Conservation (phyloP, 1,140 invertebrate genomes). For the Amphibalanus amphitrite region DNA sequence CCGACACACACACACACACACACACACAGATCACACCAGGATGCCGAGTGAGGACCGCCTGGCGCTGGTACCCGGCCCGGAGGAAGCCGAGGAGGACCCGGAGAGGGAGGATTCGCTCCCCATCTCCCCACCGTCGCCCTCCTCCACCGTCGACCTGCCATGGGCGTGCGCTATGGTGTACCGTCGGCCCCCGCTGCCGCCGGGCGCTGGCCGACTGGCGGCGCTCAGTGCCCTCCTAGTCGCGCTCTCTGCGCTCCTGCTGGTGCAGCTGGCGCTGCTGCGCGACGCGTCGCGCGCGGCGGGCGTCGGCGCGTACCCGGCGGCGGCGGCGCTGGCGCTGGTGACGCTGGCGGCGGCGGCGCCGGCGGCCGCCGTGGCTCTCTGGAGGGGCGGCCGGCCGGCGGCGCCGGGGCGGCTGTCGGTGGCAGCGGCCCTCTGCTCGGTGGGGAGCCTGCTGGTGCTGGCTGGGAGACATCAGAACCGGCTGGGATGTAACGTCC, state of each 20-base stretch:
- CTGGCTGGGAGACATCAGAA: conserved; percentile 30
- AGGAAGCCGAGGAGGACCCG: no score
- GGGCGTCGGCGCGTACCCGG: conserved; percentile 17
- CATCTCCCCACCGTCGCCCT: no score
- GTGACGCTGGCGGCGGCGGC: conserved; percentile 19
- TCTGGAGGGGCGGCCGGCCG: conserved; percentile 12
- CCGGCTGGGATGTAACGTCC: conserved; percentile 14
- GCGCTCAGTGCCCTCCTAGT: no score
- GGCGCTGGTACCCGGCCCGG: no score
- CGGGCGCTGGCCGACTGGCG: no score
- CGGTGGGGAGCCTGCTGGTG: conserved; percentile 27
- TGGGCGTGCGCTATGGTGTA: no score
- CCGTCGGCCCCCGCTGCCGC: no score
- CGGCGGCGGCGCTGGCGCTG: conserved; percentile 13
- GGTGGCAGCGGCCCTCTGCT: conserved; percentile 22
- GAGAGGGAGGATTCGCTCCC: no score
- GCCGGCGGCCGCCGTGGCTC: conserved; percentile 21
- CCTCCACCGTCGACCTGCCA: no score
- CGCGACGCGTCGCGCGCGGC: conserved; percentile 24
- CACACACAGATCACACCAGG: no score
- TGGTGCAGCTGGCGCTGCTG: conserved; percentile 30
- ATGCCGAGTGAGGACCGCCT: no score
- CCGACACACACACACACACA: no score
- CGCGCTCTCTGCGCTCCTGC: conserved; percentile 29
- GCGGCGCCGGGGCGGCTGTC: conserved; percentile 20